A percentile compares a stretch with the other conserved stretches of the same genome.
Conservation (phyloP, 2,888 invertebrate species). For the Lasioglossum pauxillum region DNA sequence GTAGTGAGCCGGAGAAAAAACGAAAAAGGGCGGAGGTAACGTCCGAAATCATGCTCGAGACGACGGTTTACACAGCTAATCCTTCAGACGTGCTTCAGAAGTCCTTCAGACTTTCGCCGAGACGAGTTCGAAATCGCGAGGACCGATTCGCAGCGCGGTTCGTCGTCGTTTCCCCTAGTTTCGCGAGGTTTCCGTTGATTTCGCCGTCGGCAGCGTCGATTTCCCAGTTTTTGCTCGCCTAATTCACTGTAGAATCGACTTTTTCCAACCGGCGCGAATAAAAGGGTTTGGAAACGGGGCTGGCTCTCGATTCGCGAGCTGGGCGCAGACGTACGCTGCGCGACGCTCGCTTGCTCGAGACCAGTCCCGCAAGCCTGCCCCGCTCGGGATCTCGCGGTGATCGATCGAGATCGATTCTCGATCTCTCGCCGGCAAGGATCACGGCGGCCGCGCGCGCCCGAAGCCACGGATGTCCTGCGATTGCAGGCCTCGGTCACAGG, state of each 20-base stretch:
- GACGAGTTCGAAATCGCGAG: neutral
- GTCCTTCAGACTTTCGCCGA: neutral
- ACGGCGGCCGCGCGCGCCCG: slow-evolving; percentile 68
- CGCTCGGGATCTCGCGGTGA: slow-evolving; percentile 35
- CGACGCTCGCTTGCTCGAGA: slow-evolving; percentile 20
- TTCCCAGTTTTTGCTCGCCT: slow-evolving; percentile 15
- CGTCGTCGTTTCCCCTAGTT: slow-evolving; percentile 12
- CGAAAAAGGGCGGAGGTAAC: neutral
- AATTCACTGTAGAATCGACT: neutral
- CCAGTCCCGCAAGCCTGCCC: neutral
- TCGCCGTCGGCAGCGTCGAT: slow-evolving; percentile 35
- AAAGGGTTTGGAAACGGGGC: neutral
- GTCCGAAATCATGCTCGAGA: slow-evolving; percentile 6
- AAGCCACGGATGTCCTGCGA: slow-evolving; percentile 79
- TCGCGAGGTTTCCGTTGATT: neutral
- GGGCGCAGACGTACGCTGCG: slow-evolving; percentile 80
- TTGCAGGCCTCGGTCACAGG: slow-evolving; percentile 83
- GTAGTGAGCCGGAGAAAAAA: neutral
- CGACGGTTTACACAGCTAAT: neutral
- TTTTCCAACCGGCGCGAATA: neutral
- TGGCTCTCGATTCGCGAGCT: slow-evolving; percentile 31
- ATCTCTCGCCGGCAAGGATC: slow-evolving; percentile 27
- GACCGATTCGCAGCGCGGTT: slow-evolving; percentile 41
- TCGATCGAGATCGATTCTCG: slow-evolving; percentile 24
- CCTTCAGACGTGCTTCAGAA: neutral